Evolutionary conservation across 2,113 vertebrate genomes (phyloP).

Genomic region (Brachypteracias leptosomus): DNA sequence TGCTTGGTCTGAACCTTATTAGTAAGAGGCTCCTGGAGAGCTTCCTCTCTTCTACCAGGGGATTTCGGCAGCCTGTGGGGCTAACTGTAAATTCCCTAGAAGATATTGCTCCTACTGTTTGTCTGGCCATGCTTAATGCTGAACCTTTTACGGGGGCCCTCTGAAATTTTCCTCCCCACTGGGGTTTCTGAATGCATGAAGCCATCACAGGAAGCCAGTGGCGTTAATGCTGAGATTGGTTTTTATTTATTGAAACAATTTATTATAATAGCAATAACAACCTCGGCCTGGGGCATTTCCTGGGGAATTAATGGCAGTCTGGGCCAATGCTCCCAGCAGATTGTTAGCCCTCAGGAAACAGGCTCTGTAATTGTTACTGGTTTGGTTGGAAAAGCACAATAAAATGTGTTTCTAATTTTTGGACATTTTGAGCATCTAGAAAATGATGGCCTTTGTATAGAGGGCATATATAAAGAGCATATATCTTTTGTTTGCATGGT

Average conservation of each 20-base stretch:
- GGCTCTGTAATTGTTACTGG: background rate
- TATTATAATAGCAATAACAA: constrained; percentile 57
- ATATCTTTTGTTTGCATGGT: background rate
- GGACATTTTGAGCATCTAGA: background rate
- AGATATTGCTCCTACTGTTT: constrained; percentile 45
- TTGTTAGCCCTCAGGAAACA: constrained; percentile 53
- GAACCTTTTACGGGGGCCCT: constrained; percentile 2
- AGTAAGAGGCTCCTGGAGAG: constrained; percentile 40
- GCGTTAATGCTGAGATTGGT: constrained; percentile 25
- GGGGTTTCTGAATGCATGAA: constrained; percentile 31
- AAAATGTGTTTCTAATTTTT: constrained; percentile 64
- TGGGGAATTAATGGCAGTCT: constrained; percentile 59
- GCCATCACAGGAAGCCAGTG: constrained; percentile 34
- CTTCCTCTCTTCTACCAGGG: background rate
- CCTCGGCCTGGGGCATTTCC: constrained; percentile 52
- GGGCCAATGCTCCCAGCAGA: constrained; percentile 55
- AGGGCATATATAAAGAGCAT: background rate
- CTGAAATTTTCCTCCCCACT: constrained; percentile 30
- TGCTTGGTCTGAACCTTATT: constrained; percentile 26
- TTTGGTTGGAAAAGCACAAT: constrained; percentile 52
- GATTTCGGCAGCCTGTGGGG: background rate
- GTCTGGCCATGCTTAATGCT: background rate
- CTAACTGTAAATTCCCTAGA: constrained; percentile 26
- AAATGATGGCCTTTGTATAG: background rate
- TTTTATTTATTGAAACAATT: constrained; percentile 65